phyloP scores from a whole-genome alignment of 2,888 invertebrate species.

The Luperina testacea region DNA sequence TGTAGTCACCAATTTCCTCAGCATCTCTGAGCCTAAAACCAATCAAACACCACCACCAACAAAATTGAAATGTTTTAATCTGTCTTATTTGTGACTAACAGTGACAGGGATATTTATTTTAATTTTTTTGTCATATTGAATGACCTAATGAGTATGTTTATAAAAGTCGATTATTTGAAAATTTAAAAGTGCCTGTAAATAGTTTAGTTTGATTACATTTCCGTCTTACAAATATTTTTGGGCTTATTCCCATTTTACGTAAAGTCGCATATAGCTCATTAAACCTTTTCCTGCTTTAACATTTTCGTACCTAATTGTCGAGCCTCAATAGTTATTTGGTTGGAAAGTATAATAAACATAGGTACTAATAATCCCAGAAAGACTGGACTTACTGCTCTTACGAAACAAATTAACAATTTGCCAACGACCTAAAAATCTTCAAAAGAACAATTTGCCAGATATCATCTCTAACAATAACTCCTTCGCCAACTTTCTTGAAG shows the following conservation, averaged over 20 bases:
- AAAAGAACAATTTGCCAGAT: constrained; percentile 11
- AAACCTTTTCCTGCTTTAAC: background rate
- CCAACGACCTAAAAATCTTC: background rate
- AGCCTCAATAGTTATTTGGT: background rate
- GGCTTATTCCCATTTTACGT: background rate
- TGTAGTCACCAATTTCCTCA: background rate
- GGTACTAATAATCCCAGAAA: background rate
- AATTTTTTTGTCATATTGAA: background rate
- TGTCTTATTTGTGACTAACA: background rate
- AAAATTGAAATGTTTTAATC: background rate
- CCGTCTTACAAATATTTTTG: background rate
- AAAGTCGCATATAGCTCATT: constrained; percentile 1
- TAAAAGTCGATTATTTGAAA: too few relatives aligned
- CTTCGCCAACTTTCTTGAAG: constrained; percentile 43
- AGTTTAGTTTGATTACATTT: background rate
- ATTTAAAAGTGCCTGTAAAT: too few relatives aligned
- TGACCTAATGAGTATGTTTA: background rate
- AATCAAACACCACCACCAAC: background rate
- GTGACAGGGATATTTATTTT: background rate
- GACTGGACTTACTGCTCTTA: background rate
- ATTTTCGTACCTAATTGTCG: background rate
- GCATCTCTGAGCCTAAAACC: background rate
- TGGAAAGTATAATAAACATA: background rate
- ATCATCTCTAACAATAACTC: constrained; percentile 25
- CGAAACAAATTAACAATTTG: background rate